phyloP scores from a whole-genome alignment of 1,140 invertebrate genomes.

The Trachymyrmex cornetzi region DNA sequence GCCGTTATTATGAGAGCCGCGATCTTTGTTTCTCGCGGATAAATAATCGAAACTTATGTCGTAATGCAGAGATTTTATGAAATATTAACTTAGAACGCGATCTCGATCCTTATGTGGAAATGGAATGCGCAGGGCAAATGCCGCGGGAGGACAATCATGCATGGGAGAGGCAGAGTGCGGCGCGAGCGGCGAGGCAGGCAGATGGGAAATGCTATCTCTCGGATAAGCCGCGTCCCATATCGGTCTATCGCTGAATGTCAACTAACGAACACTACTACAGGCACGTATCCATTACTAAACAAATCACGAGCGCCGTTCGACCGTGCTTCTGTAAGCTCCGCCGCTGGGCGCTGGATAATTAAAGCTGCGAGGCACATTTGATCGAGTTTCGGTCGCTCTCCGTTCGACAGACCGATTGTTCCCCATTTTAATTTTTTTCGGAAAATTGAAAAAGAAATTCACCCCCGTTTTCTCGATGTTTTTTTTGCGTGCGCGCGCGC shows the following conservation, averaged over 20 bases:
- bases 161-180: background rate
- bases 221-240: constrained; percentile 54
- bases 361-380: constrained; percentile 79
- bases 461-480: constrained; percentile 28
- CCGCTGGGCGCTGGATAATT: constrained; percentile 76
- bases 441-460: constrained; percentile 70
- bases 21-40: background rate
- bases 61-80: background rate
- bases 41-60: background rate
- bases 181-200: background rate
- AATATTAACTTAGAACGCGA: background rate
- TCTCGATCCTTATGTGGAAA: background rate
- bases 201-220: constrained; percentile 36
- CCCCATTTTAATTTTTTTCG: constrained; percentile 73
- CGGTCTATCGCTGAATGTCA: constrained; percentile 59
- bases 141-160: background rate
- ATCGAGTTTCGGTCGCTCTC: constrained; percentile 72
- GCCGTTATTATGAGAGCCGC: background rate
- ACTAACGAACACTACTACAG: constrained; percentile 53
- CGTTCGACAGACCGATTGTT: constrained; percentile 72
- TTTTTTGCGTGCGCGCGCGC: constrained; percentile 17
- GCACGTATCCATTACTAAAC: constrained; percentile 62
- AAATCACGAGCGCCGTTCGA: constrained; percentile 62
- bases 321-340: constrained; percentile 67
- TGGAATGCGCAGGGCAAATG: background rate